Evolutionary conservation across 37 sponge, comb jelly and placozoan species (phyloP).

Genomic region (Ephydatia muelleri): DNA sequence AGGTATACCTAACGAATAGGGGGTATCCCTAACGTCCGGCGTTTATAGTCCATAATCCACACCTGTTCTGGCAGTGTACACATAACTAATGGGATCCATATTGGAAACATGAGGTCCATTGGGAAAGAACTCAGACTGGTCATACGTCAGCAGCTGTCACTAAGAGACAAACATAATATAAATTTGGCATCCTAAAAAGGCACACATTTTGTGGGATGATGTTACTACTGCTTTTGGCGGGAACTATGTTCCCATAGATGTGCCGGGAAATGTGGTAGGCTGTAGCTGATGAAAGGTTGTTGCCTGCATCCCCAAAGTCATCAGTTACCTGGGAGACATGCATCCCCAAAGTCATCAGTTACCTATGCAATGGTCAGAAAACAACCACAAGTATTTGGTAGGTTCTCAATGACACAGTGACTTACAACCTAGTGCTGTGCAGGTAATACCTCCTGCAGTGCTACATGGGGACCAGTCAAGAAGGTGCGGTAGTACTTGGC

Average conservation of each 20-base stretch:
- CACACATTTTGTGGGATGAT: background rate
- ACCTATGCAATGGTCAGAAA: too few relatives aligned
- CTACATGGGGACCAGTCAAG: background rate
- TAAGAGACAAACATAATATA: background rate
- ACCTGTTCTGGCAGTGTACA: conserved; percentile 73
- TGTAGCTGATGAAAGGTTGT: conserved; percentile 30
- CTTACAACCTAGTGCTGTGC: conserved; percentile 61
- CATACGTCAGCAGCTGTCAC: conserved; percentile 58
- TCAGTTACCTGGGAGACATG: too few relatives aligned
- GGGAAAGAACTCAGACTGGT: conserved; percentile 73
- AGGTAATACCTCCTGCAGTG: conserved; percentile 31
- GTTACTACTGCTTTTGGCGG: conserved; percentile 19
- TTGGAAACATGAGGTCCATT: conserved; percentile 15
- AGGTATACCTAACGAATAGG: too few relatives aligned
- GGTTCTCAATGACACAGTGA: too few relatives aligned
- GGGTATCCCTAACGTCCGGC: too few relatives aligned
- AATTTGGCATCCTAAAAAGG: background rate
- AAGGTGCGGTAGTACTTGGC: background rate
- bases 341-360: too few relatives aligned
- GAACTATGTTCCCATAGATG: conserved; percentile 73
- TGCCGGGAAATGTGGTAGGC: conserved; percentile 59
- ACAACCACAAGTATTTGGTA: too few relatives aligned
- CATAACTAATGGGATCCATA: conserved; percentile 79
- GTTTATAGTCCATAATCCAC: background rate
- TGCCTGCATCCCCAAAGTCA: conserved; percentile 17